Conservation (phyloP, 2,113 vertebrate species). For the Plotosus lineatus region DNA sequence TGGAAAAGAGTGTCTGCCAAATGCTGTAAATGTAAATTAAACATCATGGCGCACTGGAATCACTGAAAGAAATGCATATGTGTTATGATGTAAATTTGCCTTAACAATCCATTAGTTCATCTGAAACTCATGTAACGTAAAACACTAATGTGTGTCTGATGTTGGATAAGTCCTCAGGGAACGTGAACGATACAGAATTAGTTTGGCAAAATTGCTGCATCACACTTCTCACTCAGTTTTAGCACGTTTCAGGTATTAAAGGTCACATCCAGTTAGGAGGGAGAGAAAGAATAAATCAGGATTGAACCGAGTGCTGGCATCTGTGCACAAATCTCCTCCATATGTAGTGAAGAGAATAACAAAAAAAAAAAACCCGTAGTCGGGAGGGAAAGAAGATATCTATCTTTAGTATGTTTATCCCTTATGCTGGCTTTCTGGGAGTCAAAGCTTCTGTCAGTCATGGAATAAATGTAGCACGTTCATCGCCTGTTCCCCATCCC, state of each 20-base stretch:
- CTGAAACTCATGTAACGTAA: background rate
- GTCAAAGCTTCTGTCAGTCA: conserved; percentile 48
- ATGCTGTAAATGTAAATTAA: no score
- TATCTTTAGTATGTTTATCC: conserved; percentile 46
- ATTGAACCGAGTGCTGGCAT: conserved; percentile 9
- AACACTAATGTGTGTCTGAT: background rate
- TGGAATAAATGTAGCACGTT: conserved; percentile 36
- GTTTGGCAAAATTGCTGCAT: background rate
- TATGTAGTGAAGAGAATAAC: conserved; percentile 29
- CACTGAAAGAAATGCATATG: background rate
- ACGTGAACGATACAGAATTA: background rate
- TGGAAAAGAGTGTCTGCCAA: no score
- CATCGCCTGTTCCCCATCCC: conserved; percentile 29
- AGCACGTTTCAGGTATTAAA: conserved; percentile 26
- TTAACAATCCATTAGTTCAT: background rate
- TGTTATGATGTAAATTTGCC: background rate
- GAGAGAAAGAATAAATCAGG: background rate
- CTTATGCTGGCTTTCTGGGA: conserved; percentile 41
- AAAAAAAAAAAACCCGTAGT: conserved; percentile 2
- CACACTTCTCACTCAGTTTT: background rate
- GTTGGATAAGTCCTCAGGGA: background rate
- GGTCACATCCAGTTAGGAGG: conserved; percentile 15
- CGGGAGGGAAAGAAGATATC: conserved; percentile 41
- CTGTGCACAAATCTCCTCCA: background rate
- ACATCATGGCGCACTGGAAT: background rate